Evolutionary conservation across 2,888 invertebrate genomes (phyloP).

Genomic region (Tineola bisselliella): DNA sequence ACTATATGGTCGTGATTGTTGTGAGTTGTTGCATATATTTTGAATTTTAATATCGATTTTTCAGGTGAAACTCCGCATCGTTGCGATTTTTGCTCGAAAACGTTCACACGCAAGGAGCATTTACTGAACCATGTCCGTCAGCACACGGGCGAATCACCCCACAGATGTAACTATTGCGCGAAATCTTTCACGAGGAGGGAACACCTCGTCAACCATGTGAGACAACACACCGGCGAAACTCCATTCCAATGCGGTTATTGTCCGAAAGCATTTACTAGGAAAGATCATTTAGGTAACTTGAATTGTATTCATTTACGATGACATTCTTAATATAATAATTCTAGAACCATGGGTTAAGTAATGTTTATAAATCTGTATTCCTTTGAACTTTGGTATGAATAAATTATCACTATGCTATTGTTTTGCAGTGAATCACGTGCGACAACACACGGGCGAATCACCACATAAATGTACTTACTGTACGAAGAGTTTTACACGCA

Average conservation of each 20-base stretch:
- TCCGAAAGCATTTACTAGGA: conserved; percentile 85
- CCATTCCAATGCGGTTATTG: conserved; percentile 85
- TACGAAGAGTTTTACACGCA: conserved; percentile 80
- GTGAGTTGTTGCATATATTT: too few species aligned
- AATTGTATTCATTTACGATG: too few species aligned
- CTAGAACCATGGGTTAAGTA: too few species aligned
- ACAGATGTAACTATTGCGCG: conserved; percentile 85
- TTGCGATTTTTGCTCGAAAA: conserved; percentile 82
- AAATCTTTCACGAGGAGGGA: conserved; percentile 89
- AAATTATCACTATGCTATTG: too few species aligned
- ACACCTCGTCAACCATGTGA: conserved; percentile 86
- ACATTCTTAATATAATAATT: too few species aligned
- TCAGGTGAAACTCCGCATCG: conserved; percentile 79
- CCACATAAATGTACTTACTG: conserved; percentile 82
- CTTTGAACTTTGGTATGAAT: too few species aligned
- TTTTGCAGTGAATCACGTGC: conserved; percentile 70
- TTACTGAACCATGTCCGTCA: conserved; percentile 80
- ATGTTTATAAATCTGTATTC: too few species aligned
- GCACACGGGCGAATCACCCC: conserved; percentile 84
- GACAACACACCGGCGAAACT: conserved; percentile 81
- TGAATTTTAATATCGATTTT: not conserved
- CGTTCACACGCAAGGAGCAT: conserved; percentile 81
- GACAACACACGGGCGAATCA: conserved; percentile 80
- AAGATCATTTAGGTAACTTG: conserved; percentile 75
- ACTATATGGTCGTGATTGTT: too few species aligned